Percentiles rank a stretch among this genome's conserved stretches.
These are phyloP conservation scores for Ciconia nigra DNA, from an alignment of 2,797 vertebrate genomes.

Conservation along the genomic window DNA sequence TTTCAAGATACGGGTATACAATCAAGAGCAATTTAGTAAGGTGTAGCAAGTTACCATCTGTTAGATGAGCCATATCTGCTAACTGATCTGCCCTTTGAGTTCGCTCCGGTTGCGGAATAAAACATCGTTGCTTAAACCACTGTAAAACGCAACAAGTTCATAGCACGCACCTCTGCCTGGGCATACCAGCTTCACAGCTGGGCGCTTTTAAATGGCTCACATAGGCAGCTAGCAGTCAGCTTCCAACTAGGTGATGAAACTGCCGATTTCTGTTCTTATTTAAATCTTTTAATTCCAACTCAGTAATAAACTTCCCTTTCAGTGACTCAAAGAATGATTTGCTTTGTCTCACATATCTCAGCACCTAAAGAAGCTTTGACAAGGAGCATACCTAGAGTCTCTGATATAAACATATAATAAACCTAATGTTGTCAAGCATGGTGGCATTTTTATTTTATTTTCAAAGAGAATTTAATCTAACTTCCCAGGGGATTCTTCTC, in stretches of 20 bases:
- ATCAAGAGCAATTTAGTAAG: neutral
- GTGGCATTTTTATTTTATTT: constrained; percentile 71
- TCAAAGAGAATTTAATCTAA: constrained; percentile 67
- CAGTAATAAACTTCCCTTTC: constrained; percentile 20
- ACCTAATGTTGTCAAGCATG: constrained; percentile 62
- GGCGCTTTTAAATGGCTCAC: neutral
- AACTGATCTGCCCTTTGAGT: neutral
- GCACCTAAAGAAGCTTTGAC: constrained; percentile 42
- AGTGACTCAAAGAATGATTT: constrained; percentile 1
- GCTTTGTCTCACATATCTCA: constrained; percentile 18
- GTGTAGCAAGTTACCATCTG: neutral
- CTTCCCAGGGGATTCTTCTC: constrained; percentile 64
- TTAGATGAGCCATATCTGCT: neutral
- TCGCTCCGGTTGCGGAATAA: neutral
- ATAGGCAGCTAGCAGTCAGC: neutral
- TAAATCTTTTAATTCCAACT: constrained; percentile 17
- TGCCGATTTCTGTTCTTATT: neutral
- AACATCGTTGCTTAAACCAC: neutral
- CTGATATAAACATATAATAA: constrained; percentile 46
- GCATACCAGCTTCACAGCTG: neutral
- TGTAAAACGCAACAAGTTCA: neutral
- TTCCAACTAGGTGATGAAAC: neutral
- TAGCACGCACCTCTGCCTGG: neutral
- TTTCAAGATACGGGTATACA: neutral
- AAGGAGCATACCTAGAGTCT: neutral